phyloP scores from a whole-genome alignment of 2,113 vertebrate species.

The Oryzias woworae region DNA sequence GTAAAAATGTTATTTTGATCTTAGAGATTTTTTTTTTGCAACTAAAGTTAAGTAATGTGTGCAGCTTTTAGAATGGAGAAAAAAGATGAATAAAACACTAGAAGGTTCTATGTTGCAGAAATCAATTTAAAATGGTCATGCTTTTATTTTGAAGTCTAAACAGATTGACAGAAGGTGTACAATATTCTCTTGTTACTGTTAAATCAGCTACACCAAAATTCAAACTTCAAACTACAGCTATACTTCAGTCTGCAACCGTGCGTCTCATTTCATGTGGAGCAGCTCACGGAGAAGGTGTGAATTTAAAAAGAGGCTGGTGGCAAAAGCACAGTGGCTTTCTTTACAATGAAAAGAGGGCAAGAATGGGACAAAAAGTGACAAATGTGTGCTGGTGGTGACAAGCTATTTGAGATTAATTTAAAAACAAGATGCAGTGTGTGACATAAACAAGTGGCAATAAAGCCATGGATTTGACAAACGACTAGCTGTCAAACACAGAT shows the following conservation, averaged over 20 bases:
- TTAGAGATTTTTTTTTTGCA: too few relatives aligned
- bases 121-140: too few relatives aligned
- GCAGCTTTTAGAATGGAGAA: too few relatives aligned
- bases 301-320: constrained; percentile 6
- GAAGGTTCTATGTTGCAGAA: too few relatives aligned
- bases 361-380: constrained; percentile 28
- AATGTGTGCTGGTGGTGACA: constrained; percentile 39
- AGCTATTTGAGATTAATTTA: constrained; percentile 28
- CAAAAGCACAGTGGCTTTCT: constrained; percentile 30
- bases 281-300: constrained; percentile 28
- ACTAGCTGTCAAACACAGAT: constrained; percentile 29
- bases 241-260: too few relatives aligned
- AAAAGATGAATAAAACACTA: background rate
- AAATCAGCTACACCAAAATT: too few relatives aligned
- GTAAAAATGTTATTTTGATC: too few relatives aligned
- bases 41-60: too few relatives aligned
- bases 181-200: too few relatives aligned
- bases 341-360: constrained; percentile 32
- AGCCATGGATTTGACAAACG: constrained; percentile 26
- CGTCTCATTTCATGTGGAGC: constrained; percentile 13
- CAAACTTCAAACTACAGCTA: too few relatives aligned
- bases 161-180: too few relatives aligned
- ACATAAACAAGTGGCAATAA: constrained; percentile 28
- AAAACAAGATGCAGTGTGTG: constrained; percentile 2
- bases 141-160: too few relatives aligned